Conservation (phyloP, 2,113 vertebrate species). For the Sterna hirundo region DNA sequence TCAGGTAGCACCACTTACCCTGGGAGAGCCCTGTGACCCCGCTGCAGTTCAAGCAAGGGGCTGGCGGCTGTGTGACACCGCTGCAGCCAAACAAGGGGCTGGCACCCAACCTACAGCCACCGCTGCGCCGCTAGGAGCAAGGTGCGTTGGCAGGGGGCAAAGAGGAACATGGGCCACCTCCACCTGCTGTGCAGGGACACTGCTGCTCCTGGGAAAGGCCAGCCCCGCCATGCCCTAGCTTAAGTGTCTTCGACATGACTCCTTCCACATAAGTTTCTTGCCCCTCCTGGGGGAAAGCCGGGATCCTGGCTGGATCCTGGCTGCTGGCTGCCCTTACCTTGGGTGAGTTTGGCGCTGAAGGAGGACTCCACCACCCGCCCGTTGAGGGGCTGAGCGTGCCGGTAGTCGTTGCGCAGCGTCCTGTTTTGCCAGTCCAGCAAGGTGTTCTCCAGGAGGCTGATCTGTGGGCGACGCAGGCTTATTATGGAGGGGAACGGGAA, state of each 20-base stretch:
- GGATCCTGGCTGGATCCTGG: background rate
- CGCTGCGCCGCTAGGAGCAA: accelerated
- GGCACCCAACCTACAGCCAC: background rate
- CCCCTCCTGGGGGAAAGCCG: background rate
- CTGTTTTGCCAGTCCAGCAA: conserved; percentile 82
- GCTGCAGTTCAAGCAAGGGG: background rate
- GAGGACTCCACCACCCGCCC: conserved; percentile 82
- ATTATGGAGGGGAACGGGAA: accelerated
- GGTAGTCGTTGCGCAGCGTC: conserved; percentile 84
- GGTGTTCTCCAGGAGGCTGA: conserved; percentile 82
- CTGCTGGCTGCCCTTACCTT: conserved; percentile 39
- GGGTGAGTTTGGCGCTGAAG: conserved; percentile 65
- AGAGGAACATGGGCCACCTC: background rate
- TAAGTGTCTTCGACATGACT: accelerated
- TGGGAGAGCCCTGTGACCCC: background rate
- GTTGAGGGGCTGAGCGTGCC: conserved; percentile 82
- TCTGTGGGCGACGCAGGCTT: conserved; percentile 47
- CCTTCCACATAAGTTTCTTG: accelerated
- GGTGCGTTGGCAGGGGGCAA: background rate
- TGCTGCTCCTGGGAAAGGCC: background rate
- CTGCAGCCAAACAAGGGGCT: background rate
- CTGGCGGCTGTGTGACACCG: background rate
- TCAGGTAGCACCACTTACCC: background rate
- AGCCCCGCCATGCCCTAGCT: accelerated
- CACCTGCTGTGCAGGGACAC: background rate